Evolutionary conservation across 1,140 invertebrate genomes (phyloP), one percentile per base, ranked within the genome.

Genomic region (Pseudomyrmex dendroicus): DNA sequence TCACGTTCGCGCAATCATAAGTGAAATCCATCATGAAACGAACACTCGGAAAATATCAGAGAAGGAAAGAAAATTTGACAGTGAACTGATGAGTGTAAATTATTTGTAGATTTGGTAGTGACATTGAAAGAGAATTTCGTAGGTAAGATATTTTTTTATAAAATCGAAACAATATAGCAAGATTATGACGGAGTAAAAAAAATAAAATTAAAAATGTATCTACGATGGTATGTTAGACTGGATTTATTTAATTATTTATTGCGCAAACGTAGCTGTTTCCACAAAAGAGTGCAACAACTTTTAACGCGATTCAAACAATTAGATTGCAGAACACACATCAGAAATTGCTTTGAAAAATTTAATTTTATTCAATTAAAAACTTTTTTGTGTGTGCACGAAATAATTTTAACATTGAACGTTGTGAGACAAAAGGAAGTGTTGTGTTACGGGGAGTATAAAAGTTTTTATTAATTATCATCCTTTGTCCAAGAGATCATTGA

Each of bases 61-160:
- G 54, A 80, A 72, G 54, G 46, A 48, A 25, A 15, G 8, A 70
- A 35, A 5, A 72, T 10, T 48, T n/a, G 17, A 15, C 20, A 50
- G 17, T 59, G 44, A n/a, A 78, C 57, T 25, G 35, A 68, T 17
- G 44, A 80, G 68, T 74, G 44, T 25, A 20, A n/a, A 74, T n/a
- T 10, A 48, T 50, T 62, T 9, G 10, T 73, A 46, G 5, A 62
- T 10, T 63, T 35, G 0, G 0, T 5, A 35, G 5, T 35, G 35
- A 35, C 5, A 22, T 48, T 54, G 35, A 66, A 76, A 13, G 17
- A 10, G 1, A 13, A 8, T 17, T 15, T 48, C 15, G 20, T 17
- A 80, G 22, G 76, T 80, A 59, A 80, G 56, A 80, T 10, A 50
- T 35, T n/a, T 48, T 57, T 59, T 13, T 22, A 52, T 73, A n/a